A percentile compares a stretch with the other conserved stretches of the same genome.
Evolutionary conservation across 92 coral and sea anemone species (phyloP).

Genomic region (Plumapathes pennacea): DNA sequence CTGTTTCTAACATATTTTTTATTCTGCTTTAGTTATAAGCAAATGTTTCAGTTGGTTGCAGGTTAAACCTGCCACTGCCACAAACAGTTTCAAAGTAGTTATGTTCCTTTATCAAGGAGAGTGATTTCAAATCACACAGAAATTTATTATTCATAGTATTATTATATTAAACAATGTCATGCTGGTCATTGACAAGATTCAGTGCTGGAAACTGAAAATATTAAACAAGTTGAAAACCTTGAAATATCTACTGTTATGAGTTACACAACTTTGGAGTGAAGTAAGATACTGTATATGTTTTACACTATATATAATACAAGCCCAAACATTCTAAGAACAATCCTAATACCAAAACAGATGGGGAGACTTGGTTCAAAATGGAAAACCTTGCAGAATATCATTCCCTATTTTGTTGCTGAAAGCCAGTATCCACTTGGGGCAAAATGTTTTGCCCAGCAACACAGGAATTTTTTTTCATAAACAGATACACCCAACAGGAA

Average conservation of each 20-base stretch:
- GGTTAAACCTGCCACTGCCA: constrained; percentile 46
- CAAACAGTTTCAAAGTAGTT: constrained; percentile 51
- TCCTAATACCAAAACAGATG: too few species aligned
- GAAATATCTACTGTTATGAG: constrained; percentile 10
- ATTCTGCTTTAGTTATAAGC: constrained; percentile 18
- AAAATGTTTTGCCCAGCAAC: too few species aligned
- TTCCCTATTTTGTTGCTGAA: too few species aligned
- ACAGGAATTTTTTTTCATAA: too few species aligned
- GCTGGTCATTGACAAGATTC: constrained; percentile 86
- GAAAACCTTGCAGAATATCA: too few species aligned
- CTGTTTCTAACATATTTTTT: not conserved
- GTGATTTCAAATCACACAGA: constrained; percentile 44
- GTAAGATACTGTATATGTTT: too few species aligned
- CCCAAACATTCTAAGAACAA: too few species aligned
- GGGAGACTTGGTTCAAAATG: too few species aligned
- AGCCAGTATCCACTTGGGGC: too few species aligned
- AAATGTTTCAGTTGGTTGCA: constrained; percentile 13
- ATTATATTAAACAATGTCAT: constrained; percentile 60
- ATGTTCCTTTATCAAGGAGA: constrained; percentile 82
- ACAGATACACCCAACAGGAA: too few species aligned
- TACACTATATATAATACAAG: too few species aligned
- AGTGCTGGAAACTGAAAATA: constrained; percentile 85
- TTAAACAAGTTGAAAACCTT: constrained; percentile 27
- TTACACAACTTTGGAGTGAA: not conserved
- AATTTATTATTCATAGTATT: constrained; percentile 16